These are phyloP conservation scores for Ganaspis brasiliensis DNA, from an alignment of 2,888 invertebrate genomes.

Conservation along the genomic window DNA sequence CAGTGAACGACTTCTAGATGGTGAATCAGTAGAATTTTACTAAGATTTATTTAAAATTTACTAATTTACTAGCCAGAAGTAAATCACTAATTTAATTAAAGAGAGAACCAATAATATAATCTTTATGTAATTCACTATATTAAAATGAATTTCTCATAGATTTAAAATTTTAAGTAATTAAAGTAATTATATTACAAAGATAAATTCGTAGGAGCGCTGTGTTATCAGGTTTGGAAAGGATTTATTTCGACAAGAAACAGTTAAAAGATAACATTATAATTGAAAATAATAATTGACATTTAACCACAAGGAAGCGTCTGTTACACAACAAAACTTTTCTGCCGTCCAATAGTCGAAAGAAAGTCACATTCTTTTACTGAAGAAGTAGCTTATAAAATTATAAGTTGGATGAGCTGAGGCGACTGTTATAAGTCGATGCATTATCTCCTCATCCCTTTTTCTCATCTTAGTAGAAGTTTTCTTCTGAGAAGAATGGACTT, in stretches of 20 bases:
- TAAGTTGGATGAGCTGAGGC: slow-evolving; percentile 39
- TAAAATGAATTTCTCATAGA: too few species aligned
- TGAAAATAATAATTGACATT: slow-evolving; percentile 7
- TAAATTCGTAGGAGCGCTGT: too few species aligned
- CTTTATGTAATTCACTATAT: too few species aligned
- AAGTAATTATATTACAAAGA: too few species aligned
- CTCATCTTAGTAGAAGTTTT: slow-evolving; percentile 10
- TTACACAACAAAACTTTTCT: slow-evolving; percentile 9
- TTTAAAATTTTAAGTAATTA: too few species aligned
- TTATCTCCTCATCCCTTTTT: slow-evolving; percentile 45
- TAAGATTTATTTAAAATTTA: too few species aligned
- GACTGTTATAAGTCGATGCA: slow-evolving; percentile 50
- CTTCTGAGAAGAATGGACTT: slow-evolving; percentile 20
- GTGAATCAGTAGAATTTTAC: too few species aligned
- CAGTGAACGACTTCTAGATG: too few species aligned
- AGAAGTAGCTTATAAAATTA: slow-evolving; percentile 48
- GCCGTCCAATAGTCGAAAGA: background rate
- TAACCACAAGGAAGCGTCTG: background rate
- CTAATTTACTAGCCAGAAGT: too few species aligned
- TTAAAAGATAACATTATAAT: background rate
- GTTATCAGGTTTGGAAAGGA: too few species aligned
- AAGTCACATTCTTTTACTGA: slow-evolving; percentile 7
- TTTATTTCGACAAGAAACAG: background rate
- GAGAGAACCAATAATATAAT: too few species aligned
- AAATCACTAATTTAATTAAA: too few species aligned